Evolutionary conservation across 37 sponge, comb jelly and placozoan genomes (phyloP).

Genomic region (Bolinopsis microptera): DNA sequence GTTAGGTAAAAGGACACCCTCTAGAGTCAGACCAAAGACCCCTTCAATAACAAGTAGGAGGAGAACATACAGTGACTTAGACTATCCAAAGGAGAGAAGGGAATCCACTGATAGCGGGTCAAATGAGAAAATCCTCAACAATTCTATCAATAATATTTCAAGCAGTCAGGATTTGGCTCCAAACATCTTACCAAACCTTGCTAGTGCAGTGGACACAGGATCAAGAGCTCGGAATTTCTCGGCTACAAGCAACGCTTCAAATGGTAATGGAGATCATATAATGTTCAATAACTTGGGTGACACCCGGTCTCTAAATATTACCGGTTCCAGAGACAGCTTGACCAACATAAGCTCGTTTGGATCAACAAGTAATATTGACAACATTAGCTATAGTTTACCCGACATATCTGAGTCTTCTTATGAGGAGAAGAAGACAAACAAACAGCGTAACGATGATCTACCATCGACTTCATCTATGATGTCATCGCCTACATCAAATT

Average conservation of each 20-base stretch:
- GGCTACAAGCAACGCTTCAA: neutral
- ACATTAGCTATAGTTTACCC: neutral
- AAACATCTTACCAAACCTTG: constrained; percentile 25
- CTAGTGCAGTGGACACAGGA: neutral
- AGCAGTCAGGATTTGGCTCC: neutral
- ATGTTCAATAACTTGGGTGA: constrained; percentile 4
- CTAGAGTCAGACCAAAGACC: neutral
- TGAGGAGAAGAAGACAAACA: neutral
- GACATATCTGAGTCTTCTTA: neutral
- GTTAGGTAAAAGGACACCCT: neutral
- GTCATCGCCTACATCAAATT: constrained; percentile 6
- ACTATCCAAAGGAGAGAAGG: neutral
- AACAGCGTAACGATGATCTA: neutral
- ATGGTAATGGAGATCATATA: neutral
- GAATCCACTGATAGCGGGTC: neutral
- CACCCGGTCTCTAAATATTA: neutral
- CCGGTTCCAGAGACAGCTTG: neutral
- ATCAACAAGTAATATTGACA: neutral
- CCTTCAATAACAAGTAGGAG: neutral
- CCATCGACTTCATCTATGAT: neutral
- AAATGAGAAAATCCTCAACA: constrained; percentile 45
- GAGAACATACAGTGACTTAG: constrained; percentile 61
- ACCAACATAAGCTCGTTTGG: constrained; percentile 30
- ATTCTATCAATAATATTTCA: constrained; percentile 41
- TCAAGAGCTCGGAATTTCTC: constrained; percentile 14